Evolutionary conservation across 1,140 invertebrate genomes (phyloP).

Genomic region (Lucilia cuprina): DNA sequence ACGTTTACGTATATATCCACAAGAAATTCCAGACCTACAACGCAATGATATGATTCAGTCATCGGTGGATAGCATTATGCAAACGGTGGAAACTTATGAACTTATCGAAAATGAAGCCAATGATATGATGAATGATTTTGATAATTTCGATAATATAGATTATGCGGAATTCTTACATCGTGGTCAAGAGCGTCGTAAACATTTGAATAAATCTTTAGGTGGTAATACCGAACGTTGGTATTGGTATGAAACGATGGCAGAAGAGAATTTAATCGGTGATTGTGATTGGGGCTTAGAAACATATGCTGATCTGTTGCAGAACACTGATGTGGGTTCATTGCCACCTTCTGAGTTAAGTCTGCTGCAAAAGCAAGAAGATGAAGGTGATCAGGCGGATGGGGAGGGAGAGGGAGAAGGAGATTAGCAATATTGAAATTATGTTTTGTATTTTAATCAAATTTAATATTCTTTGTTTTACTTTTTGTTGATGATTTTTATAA

Average conservation of each 20-base stretch:
- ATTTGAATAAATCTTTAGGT: conserved; percentile 55
- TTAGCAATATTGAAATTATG: background rate
- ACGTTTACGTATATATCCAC: conserved; percentile 51
- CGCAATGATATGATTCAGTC: conserved; percentile 53
- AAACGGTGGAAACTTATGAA: conserved; percentile 44
- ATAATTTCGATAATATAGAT: conserved; percentile 48
- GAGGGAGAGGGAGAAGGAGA: background rate
- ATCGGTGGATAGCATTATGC: conserved; percentile 45
- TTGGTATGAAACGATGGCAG: conserved; percentile 50
- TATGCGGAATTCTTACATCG: conserved; percentile 54
- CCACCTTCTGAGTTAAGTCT: background rate
- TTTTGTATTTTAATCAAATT: too few relatives aligned
- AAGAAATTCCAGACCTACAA: conserved; percentile 48
- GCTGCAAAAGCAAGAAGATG: background rate
- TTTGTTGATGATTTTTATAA: too few relatives aligned
- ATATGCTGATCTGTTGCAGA: conserved; percentile 17
- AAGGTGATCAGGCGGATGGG: background rate
- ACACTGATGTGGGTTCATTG: background rate
- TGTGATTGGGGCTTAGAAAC: conserved; percentile 51
- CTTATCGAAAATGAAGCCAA: conserved; percentile 41
- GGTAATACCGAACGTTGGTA: conserved; percentile 55
- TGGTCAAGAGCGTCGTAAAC: conserved; percentile 48
- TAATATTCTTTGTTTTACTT: too few relatives aligned
- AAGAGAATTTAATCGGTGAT: conserved; percentile 43
- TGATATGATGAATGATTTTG: conserved; percentile 43